Evolutionary conservation across 2,888 invertebrate genomes (phyloP).

Genomic region (Gibbula magus): DNA sequence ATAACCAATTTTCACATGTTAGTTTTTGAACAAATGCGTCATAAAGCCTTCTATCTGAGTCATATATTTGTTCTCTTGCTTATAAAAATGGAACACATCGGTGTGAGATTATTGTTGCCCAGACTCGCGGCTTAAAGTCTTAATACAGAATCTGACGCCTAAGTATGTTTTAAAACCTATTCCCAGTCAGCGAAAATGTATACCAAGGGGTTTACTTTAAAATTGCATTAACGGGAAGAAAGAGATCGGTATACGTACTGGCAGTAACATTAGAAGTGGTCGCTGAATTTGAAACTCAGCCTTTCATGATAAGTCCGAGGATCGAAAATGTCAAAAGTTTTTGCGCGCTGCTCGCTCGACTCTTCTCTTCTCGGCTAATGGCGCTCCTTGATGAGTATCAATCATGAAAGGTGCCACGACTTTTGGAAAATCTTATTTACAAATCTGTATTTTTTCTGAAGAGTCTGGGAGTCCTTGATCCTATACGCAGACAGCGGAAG

Average conservation of each 20-base stretch:
- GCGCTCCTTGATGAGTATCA: background rate
- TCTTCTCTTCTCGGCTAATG: background rate
- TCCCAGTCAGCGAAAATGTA: background rate
- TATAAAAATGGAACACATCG: background rate
- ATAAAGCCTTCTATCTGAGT: background rate
- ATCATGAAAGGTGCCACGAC: background rate
- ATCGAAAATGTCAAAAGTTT: conserved; percentile 5
- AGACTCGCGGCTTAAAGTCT: background rate
- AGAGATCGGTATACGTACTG: background rate
- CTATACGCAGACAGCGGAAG: background rate
- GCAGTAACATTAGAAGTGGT: background rate
- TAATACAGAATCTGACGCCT: background rate
- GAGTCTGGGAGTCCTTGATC: background rate
- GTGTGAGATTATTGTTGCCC: background rate
- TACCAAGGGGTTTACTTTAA: background rate
- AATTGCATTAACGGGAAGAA: background rate
- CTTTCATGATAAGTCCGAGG: background rate
- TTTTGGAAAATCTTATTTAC: conserved; percentile 11
- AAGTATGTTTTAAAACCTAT: background rate
- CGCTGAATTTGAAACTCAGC: background rate
- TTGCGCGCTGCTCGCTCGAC: background rate
- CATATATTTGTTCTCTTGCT: background rate
- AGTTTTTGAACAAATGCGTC: no score
- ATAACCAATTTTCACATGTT: no score
- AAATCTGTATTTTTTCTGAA: conserved; percentile 4